phyloP scores from a whole-genome alignment of 2,797 vertebrate genomes.

The Enteromius mattozi region DNA sequence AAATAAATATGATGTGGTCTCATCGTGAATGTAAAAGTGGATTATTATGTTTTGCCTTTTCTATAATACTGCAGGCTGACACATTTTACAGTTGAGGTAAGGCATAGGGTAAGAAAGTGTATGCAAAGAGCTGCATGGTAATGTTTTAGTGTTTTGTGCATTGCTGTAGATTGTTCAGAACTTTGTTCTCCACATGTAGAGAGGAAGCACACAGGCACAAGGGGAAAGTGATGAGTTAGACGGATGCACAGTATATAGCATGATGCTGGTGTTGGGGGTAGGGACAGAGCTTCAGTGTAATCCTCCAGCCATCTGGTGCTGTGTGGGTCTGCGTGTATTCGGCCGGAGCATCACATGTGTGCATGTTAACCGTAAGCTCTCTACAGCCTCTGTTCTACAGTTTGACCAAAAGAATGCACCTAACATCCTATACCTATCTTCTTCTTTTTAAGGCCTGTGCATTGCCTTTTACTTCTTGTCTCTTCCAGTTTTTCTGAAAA shows the following conservation, averaged over 20 bases:
- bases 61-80: neutral
- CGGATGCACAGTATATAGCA: slow-evolving; percentile 16
- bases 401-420: neutral
- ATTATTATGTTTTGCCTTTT: slow-evolving; percentile 9
- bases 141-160: neutral
- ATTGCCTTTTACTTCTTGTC: neutral
- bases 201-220: slow-evolving; percentile 14
- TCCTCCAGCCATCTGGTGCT: slow-evolving; percentile 80
- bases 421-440: neutral
- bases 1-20: slow-evolving; percentile 27
- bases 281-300: slow-evolving; percentile 69
- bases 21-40: neutral
- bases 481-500: neutral
- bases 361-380: slow-evolving; percentile 44
- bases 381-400: slow-evolving; percentile 36
- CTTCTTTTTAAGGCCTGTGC: neutral
- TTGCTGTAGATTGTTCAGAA: neutral
- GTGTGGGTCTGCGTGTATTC: slow-evolving; percentile 30
- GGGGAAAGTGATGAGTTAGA: slow-evolving; percentile 39
- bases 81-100: neutral
- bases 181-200: slow-evolving; percentile 2
- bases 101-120: neutral
- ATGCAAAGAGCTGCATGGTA: neutral
- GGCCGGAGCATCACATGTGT: neutral
- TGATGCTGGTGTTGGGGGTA: slow-evolving; percentile 47